phyloP scores from a whole-genome alignment of 1,140 invertebrate genomes.

The Microplitis mediator region DNA sequence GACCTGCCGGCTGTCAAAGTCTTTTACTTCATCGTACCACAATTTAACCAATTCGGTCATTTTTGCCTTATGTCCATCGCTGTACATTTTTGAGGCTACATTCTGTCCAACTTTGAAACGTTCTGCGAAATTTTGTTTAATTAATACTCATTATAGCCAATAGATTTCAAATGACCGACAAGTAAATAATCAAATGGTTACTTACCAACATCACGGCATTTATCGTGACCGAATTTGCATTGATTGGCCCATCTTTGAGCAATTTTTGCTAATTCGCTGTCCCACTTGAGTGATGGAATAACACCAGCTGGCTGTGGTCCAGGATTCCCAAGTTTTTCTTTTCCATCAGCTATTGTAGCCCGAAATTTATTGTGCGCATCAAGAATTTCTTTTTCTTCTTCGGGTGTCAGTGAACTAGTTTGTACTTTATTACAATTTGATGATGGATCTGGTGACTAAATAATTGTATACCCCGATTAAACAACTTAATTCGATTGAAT shows the following conservation, averaged over 20 bases:
- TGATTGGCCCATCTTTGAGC: conserved; percentile 23
- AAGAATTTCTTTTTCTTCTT: background rate
- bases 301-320: conserved; percentile 10
- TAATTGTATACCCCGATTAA: too few relatives aligned
- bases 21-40: conserved; percentile 18
- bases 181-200: conserved; percentile 24
- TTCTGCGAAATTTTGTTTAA: background rate
- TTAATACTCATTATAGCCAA: background rate
- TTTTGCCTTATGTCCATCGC: background rate
- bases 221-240: conserved; percentile 15
- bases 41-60: background rate
- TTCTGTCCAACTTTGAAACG: conserved; percentile 5
- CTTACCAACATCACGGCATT: conserved; percentile 23
- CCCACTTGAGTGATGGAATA: background rate
- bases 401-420: background rate
- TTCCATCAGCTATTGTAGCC: background rate
- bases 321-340: background rate
- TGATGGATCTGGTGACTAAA: background rate
- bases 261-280: conserved; percentile 4
- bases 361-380: background rate
- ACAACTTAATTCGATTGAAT: too few relatives aligned
- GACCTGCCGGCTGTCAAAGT: background rate
- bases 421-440: background rate
- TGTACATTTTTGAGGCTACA: background rate
- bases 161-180: background rate